Evolutionary conservation across 2,113 vertebrate genomes (phyloP).

Genomic region (Ovis aries): ARS-UI_Ramb_v3.0 NC_056055.1:51282001-51282500

Average conservation of each 20-base stretch:
- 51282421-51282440: background rate
- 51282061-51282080: conserved; percentile 20
- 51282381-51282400: background rate
- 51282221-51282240: background rate
- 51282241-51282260: background rate
- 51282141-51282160: background rate
- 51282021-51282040: background rate
- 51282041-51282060: background rate
- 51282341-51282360: background rate
- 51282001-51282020: conserved; percentile 23
- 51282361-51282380: conserved; percentile 29
- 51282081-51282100: background rate
- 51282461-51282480: conserved; percentile 1
- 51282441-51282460: background rate
- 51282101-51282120: background rate
- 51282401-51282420: conserved; percentile 22
- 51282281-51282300: background rate
- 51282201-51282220: background rate
- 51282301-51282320: conserved; percentile 25
- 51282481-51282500: conserved; percentile 35
- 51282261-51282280: background rate
- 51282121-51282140: background rate
- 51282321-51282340: background rate
- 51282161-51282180: conserved; percentile 21
- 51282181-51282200: background rate